These are phyloP conservation scores for Rallus limicola DNA, from an alignment of 2,113 vertebrate genomes.

Conservation along the genomic window DNA sequence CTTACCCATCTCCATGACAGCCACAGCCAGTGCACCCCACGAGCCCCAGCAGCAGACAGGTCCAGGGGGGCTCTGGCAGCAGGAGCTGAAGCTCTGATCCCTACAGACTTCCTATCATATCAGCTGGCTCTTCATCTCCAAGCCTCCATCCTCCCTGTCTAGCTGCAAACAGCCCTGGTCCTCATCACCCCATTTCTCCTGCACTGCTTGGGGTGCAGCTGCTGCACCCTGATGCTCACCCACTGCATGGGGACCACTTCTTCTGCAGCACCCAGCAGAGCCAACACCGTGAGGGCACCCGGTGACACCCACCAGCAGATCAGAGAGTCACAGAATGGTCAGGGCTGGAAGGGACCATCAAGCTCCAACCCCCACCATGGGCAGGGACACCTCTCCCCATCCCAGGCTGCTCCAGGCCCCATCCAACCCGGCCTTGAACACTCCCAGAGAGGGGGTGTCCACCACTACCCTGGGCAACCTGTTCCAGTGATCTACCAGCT, in stretches of 20 bases:
- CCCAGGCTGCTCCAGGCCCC: no score
- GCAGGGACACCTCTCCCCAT: no score
- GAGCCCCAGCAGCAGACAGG: accelerated
- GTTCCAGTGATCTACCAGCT: no score
- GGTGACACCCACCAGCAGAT: not conserved
- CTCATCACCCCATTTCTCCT: accelerated
- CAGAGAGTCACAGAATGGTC: no score
- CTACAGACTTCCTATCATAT: accelerated
- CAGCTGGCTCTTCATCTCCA: not conserved
- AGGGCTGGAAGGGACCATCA: no score
- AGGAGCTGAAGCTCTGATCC: not conserved
- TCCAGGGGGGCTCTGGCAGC: not conserved
- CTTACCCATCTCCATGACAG: not conserved
- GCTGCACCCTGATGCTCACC: not conserved
- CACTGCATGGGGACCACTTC: not conserved
- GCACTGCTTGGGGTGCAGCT: accelerated
- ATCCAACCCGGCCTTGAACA: no score
- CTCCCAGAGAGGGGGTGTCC: no score
- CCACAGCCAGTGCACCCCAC: accelerated
- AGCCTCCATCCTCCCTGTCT: not conserved
- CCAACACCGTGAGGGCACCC: accelerated
- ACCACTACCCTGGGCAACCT: no score
- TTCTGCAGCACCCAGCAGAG: not conserved
- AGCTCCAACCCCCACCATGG: no score
- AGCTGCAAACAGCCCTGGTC: accelerated